These are phyloP conservation scores for Orycteropus afer DNA, from an alignment of 2,113 vertebrate species.

Conservation along the genomic window DNA sequence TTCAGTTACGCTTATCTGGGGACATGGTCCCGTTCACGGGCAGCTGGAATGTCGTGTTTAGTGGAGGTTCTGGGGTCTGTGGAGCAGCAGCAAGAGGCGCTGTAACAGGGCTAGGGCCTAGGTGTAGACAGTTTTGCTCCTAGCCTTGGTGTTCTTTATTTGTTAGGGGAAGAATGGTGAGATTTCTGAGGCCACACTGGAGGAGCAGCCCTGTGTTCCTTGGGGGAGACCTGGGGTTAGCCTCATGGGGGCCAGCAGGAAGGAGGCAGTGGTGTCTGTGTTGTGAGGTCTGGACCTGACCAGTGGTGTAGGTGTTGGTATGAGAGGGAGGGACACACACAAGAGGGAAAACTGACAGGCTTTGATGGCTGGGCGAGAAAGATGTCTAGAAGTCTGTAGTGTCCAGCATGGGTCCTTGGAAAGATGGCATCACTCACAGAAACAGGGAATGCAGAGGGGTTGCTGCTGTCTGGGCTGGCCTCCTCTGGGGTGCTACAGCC, in stretches of 20 bases:
- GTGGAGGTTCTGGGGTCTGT: neutral
- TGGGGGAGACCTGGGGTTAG: neutral
- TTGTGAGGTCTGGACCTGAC: neutral
- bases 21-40: fast-evolving
- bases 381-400: fast-evolving
- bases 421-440: neutral
- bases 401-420: fast-evolving
- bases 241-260: too few relatives aligned
- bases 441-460: fast-evolving
- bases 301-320: fast-evolving
- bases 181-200: neutral
- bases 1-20: fast-evolving
- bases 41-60: neutral
- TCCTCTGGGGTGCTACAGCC: neutral
- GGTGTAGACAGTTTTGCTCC: fast-evolving
- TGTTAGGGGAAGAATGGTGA: neutral
- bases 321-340: too few relatives aligned
- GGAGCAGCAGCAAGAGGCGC: neutral
- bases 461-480: fast-evolving
- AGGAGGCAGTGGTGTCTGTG: neutral
- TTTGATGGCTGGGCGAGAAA: neutral
- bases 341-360: neutral
- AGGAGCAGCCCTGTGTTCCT: too few relatives aligned
- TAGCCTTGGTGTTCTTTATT: neutral
- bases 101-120: neutral